Evolutionary conservation across 2,888 invertebrate species (phyloP), one percentile per base, ranked within the genome.

Genomic region (Meloe dianella): DNA sequence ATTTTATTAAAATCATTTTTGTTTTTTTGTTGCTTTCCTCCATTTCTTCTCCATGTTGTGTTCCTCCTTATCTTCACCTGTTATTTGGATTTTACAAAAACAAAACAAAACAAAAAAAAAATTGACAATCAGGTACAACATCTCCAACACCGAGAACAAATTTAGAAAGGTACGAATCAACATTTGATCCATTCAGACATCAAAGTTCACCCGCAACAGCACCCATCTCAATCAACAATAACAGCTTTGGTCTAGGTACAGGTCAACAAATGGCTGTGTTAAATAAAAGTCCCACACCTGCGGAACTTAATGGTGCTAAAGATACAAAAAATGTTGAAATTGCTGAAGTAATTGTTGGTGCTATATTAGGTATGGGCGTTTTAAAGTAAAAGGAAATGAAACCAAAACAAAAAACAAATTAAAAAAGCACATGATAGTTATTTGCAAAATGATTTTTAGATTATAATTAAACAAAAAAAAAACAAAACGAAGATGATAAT

Each of bases 311-410:
- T 79, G 79, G 77, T 56, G 89, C 88, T 84, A 93, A 93, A 87
- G 93, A 94, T 86, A 88, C 91, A 81, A 94, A 93, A 88, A 94
- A 94, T 87, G 92, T 96, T 83, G 96, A 97, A 89, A 96, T 98
- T 84, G 92, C 96, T 68, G 95, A 96, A 89, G 91, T 93, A 85
- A 96, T 97, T 86, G 96, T 98, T 83, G 98, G 97, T 82, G 97
- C 97, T 83, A 96, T 98, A 82, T 89, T 98, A 85, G 98, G 96
- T 88, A 87, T 68, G 67, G 67, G 64, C 64, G 62, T 61, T 66
- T 67, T 67, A 67, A 67, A 61, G 64, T 64, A 38, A 32, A 32
- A 32, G 10, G n/a, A 38, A 38, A 38, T 0, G n/a, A 17, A 41
- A 41, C n/a, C 6, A 6, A n/a, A 41, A 41, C n/a, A n/a, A 17